A percentile compares a stretch with the other conserved stretches of the same genome.
Evolutionary conservation across 2,113 vertebrate genomes (phyloP).

Genomic region (Amazona guildingii): DNA sequence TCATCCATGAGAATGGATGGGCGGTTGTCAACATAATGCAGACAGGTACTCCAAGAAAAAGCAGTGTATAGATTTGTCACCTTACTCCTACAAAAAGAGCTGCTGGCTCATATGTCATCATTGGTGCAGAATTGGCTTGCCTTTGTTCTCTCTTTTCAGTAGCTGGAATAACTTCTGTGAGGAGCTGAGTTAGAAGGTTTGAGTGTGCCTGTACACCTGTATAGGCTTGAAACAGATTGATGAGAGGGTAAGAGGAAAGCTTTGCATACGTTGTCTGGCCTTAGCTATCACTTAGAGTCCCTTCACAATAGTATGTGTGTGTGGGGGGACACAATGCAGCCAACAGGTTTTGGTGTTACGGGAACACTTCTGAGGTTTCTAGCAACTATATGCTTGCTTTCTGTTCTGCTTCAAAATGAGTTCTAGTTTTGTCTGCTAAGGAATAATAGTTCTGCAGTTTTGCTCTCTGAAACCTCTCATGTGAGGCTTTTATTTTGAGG

Average conservation of each 20-base stretch:
- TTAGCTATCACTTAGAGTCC: neutral
- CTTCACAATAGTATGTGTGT: rapidly evolving
- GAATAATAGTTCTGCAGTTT: neutral
- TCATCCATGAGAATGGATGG: neutral
- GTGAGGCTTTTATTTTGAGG: neutral
- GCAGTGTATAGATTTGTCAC: neutral
- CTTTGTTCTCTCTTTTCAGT: neutral
- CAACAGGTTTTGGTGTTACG: rapidly evolving
- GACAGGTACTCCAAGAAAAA: neutral
- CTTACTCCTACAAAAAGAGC: neutral
- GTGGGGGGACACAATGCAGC: neutral
- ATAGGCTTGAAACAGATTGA: neutral
- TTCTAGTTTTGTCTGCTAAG: neutral
- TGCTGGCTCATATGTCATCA: neutral
- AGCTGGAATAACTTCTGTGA: neutral
- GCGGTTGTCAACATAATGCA: neutral
- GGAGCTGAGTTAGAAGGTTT: neutral
- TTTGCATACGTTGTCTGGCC: neutral
- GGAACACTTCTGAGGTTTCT: neutral
- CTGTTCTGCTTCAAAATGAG: neutral
- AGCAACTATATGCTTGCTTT: neutral
- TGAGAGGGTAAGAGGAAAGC: neutral
- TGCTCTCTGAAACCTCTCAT: neutral
- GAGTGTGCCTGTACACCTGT: neutral
- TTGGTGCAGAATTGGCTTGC: neutral